Percentiles rank a stretch among this genome's conserved stretches.
These are phyloP conservation scores for Dipus sagitta DNA, from an alignment of 2,797 vertebrate genomes.

Conservation along the genomic window DNA sequence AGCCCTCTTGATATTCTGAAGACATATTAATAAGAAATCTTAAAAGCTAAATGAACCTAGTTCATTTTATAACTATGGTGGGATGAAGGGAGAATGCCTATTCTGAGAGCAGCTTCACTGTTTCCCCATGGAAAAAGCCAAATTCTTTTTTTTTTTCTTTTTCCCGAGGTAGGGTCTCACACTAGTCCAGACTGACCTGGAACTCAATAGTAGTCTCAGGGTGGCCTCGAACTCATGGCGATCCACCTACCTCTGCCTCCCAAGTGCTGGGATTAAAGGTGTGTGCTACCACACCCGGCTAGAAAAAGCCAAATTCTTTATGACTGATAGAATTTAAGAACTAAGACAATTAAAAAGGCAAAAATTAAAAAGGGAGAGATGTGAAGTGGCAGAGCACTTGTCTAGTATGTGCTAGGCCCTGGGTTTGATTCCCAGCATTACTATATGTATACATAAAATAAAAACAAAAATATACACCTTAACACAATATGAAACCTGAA, in stretches of 20 bases:
- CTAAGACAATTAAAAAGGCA: conserved; percentile 79
- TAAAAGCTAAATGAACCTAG: conserved; percentile 47
- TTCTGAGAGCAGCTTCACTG: conserved; percentile 24
- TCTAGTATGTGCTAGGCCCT: not conserved
- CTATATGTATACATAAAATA: not conserved
- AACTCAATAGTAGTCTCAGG: too few species aligned
- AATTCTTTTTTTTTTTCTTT: conserved; percentile 11
- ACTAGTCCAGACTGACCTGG: too few species aligned
- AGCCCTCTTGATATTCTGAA: not conserved
- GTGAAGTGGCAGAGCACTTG: not conserved
- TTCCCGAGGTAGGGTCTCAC: too few species aligned
- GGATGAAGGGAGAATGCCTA: conserved; percentile 24
- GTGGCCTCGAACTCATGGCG: too few species aligned
- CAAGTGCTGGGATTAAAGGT: too few species aligned
- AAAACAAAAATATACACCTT: conserved; percentile 82
- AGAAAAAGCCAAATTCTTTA: conserved; percentile 65
- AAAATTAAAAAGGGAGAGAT: not conserved
- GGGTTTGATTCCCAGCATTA: conserved; percentile 11
- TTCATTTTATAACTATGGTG: conserved; percentile 53
- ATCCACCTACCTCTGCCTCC: too few species aligned
- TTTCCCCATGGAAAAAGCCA: conserved; percentile 59
- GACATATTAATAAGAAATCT: conserved; percentile 60
- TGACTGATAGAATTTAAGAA: conserved; percentile 75
- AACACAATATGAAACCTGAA: conserved; percentile 78
- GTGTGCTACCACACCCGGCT: too few species aligned